Evolutionary conservation across 2,113 vertebrate species (phyloP).

Genomic region (Atrichornis clamosus): DNA sequence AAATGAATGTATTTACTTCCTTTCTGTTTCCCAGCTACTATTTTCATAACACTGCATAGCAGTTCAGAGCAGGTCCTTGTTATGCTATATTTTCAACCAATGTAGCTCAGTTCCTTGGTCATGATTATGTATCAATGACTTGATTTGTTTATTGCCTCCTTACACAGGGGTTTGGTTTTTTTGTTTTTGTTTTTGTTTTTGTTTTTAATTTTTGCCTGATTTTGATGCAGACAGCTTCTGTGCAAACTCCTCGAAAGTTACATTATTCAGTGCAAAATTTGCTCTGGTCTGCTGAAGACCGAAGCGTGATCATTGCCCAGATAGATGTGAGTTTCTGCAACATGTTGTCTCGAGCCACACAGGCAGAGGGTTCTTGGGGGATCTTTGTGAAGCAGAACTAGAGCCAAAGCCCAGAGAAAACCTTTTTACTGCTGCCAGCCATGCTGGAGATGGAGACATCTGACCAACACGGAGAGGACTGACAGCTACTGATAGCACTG

Average conservation of each 20-base stretch:
- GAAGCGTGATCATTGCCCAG: not conserved
- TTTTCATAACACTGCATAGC: slow-evolving; percentile 54
- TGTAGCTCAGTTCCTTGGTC: not conserved
- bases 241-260: not conserved
- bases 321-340: not conserved
- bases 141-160: not conserved
- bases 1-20: slow-evolving; percentile 66
- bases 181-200: not conserved
- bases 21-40: slow-evolving; percentile 47
- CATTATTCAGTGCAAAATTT: slow-evolving; percentile 44
- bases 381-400: not conserved
- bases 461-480: not conserved
- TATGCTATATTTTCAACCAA: not conserved
- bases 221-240: not conserved
- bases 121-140: slow-evolving; percentile 25
- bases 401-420: not conserved
- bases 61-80: slow-evolving; percentile 35
- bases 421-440: not conserved
- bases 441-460: not conserved
- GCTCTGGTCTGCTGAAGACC: not conserved
- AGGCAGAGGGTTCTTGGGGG: not conserved
- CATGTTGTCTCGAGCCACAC: rapidly evolving
- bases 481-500: not conserved
- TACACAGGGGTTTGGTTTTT: not conserved
- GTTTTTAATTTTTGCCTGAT: not conserved